phyloP scores from a whole-genome alignment of 2,797 vertebrate genomes.

The Vespertilio murinus region DNA sequence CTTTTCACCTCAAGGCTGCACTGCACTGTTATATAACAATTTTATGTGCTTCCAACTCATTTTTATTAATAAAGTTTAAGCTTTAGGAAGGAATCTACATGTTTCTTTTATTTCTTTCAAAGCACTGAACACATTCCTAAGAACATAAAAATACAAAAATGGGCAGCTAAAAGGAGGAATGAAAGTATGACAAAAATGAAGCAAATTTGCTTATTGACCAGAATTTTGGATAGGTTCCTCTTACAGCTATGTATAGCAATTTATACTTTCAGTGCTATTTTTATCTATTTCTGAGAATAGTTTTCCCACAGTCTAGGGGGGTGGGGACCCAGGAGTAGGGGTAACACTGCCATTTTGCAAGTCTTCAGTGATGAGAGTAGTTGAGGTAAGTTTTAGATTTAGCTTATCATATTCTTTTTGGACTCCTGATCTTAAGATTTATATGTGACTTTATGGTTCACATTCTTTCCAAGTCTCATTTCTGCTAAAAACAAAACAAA shows the following conservation, averaged over 20 bases:
- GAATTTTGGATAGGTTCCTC: neutral
- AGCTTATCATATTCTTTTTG: neutral
- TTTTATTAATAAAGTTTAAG: conserved; percentile 14
- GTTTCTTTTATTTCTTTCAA: conserved; percentile 21
- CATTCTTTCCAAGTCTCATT: neutral
- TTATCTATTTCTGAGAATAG: neutral
- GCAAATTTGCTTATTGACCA: neutral
- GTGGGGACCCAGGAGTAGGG: neutral
- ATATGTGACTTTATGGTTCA: neutral
- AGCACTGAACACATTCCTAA: neutral
- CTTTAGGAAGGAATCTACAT: neutral
- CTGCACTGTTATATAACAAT: neutral
- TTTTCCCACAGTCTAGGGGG: neutral
- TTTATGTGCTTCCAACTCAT: neutral
- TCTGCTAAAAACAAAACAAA: neutral
- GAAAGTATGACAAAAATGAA: conserved; percentile 21
- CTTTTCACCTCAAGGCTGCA: neutral
- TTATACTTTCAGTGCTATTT: neutral
- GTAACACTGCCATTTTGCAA: neutral
- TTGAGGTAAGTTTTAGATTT: neutral
- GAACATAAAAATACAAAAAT: neutral
- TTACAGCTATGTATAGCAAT: neutral
- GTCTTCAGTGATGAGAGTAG: neutral
- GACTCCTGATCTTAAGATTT: neutral
- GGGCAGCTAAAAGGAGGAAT: neutral